Conservation (phyloP, 2,888 invertebrate species). For the Microctonus brassicae region DNA sequence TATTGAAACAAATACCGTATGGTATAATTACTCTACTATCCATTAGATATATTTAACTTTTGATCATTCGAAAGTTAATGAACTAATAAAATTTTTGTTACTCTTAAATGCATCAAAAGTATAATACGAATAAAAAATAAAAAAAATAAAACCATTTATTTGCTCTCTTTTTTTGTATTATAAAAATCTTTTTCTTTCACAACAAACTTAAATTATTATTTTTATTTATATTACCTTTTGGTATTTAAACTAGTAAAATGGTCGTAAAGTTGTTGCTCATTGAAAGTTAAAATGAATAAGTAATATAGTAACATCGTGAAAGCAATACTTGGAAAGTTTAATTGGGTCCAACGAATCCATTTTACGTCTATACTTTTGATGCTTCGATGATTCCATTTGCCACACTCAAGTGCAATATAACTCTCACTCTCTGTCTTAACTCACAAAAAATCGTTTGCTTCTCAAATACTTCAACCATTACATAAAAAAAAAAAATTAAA, state of each 20-base stretch:
- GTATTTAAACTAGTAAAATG: neutral
- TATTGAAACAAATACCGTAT: too few species aligned
- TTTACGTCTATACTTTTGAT: slow-evolving; percentile 45
- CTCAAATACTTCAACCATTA: slow-evolving; percentile 30
- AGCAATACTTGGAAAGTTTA: slow-evolving; percentile 48
- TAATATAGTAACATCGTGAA: too few species aligned
- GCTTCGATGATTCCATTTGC: slow-evolving; percentile 29
- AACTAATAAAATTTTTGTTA: too few species aligned
- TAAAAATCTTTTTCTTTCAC: neutral
- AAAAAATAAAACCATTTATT: too few species aligned
- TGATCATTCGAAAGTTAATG: too few species aligned
- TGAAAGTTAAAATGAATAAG: neutral
- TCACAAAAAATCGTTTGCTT: slow-evolving; percentile 21
- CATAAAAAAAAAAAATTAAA: too few species aligned
- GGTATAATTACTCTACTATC: too few species aligned
- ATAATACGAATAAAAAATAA: too few species aligned
- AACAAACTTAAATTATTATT: too few species aligned
- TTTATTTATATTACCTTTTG: neutral
- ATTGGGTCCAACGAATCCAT: slow-evolving; percentile 52
- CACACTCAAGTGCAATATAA: slow-evolving; percentile 45
- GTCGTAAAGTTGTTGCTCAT: neutral
- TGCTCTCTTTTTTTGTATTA: neutral
- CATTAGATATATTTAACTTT: too few species aligned
- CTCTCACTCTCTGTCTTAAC: neutral
- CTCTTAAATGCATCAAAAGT: too few species aligned